Conservation (phyloP, 2,113 vertebrate species). For the Gadus chalcogrammus region DNA sequence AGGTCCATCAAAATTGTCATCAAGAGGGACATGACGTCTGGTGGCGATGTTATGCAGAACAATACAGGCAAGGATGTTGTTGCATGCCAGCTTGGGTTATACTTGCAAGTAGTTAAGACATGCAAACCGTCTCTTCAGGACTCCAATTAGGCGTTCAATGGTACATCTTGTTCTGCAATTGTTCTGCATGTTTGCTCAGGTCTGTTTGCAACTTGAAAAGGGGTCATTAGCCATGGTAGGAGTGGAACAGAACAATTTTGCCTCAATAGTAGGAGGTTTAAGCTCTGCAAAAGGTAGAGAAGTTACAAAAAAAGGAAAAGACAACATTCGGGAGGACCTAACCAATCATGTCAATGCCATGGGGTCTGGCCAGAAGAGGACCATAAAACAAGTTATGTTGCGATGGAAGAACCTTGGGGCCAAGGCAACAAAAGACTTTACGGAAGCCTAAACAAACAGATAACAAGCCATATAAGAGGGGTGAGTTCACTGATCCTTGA, state of each 20-base stretch:
- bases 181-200: slow-evolving; percentile 10
- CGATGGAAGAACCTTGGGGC: no score
- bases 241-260: neutral
- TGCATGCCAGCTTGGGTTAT: slow-evolving; percentile 11
- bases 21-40: neutral
- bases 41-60: neutral
- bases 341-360: no score
- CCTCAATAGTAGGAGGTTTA: no score
- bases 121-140: slow-evolving; percentile 22
- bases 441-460: no score
- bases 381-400: no score
- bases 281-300: no score
- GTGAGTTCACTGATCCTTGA: no score
- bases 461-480: no score
- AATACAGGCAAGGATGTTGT: slow-evolving; percentile 19
- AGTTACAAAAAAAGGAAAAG: no score
- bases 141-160: slow-evolving; percentile 17
- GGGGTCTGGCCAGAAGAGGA: no score
- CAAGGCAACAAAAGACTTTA: no score
- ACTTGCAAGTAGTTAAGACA: slow-evolving; percentile 25
- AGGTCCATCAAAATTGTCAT: slow-evolving; percentile 23
- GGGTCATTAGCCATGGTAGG: slow-evolving; percentile 21
- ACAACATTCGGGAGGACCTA: no score
- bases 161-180: slow-evolving; percentile 25
- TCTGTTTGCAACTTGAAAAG: slow-evolving; percentile 8